Base-by-base conservation (phyloP, 2,113 vertebrate genomes). In the Morone saxatilis region DNA sequence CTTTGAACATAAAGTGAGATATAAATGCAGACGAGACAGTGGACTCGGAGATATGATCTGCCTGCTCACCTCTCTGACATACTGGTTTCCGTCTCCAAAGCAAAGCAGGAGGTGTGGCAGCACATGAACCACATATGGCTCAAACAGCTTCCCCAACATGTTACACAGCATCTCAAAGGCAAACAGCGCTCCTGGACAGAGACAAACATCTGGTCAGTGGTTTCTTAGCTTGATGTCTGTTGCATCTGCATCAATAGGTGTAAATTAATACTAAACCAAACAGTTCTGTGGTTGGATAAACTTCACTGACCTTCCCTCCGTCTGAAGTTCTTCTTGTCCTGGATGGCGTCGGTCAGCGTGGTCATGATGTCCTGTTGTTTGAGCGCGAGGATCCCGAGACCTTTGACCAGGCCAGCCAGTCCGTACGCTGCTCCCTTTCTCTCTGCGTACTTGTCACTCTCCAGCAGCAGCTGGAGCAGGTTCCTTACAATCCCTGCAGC, bases 301-400 rank as follows among this genome's bases (percentile, higher is more conserved):
- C 20, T 36, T 14, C 20, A 68, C 87, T 93, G 81, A 99, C 98
- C 98, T 81, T 99, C 98, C 89, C 98, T 95, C 22, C 97, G 95
- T 62, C 98, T 96, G 89, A 99, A 98, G 91, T 99, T 99, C 91
- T 99, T 99, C 95, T 99, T 99, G 92, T 99, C 98, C 91, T 99
- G 98, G 88, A 99, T 99, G 83, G 97, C 98, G 6, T 99, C 98
- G 0, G 98, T 99, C 70, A 99, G 93, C 0, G 97, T 98, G 67
- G 96, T 95, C 98, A 99, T 99, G 94, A 99, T 99, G 62, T 99
- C 98, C 94, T 99, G 98, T 93, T 99, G 98, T 87, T 99, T 99
- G 53, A 99, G 97, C 0, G 98, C 97, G 40, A 99, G 96, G 91
- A 99, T 99, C 43, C 98, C 98, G 7, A 99, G 95, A 40, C 98